Conservation (phyloP, 2,113 vertebrate species). For the Symphodus melops region DNA sequence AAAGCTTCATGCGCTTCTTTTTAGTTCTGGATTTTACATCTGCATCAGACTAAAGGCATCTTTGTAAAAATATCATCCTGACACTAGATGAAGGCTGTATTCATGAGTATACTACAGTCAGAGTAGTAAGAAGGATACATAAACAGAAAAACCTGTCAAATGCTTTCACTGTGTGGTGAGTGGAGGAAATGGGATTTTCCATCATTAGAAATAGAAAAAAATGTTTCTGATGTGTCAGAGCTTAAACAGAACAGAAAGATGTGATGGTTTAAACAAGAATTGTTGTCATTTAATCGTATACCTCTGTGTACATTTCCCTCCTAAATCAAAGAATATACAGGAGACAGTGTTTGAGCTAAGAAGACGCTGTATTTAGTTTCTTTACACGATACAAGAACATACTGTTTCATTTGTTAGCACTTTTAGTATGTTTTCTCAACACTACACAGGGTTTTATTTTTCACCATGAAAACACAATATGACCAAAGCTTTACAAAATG, state of each 20-base stretch:
- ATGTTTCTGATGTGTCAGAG: background rate
- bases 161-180: background rate
- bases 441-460: background rate
- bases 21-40: background rate
- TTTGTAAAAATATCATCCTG: background rate
- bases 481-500: slow-evolving; percentile 2
- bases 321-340: background rate
- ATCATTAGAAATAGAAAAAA: background rate
- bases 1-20: background rate
- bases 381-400: background rate
- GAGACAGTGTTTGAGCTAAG: background rate
- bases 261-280: background rate
- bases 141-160: background rate
- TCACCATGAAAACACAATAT: background rate
- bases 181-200: background rate
- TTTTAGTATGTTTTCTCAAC: background rate
- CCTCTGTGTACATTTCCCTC: background rate
- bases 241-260: background rate
- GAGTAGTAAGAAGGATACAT: background rate
- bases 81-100: background rate
- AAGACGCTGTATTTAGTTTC: background rate
- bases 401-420: background rate
- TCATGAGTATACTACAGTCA: background rate
- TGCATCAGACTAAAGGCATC: no score
- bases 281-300: background rate